phyloP scores from a whole-genome alignment of 2,797 vertebrate species.

The Gymnoscopelus braueri region DNA sequence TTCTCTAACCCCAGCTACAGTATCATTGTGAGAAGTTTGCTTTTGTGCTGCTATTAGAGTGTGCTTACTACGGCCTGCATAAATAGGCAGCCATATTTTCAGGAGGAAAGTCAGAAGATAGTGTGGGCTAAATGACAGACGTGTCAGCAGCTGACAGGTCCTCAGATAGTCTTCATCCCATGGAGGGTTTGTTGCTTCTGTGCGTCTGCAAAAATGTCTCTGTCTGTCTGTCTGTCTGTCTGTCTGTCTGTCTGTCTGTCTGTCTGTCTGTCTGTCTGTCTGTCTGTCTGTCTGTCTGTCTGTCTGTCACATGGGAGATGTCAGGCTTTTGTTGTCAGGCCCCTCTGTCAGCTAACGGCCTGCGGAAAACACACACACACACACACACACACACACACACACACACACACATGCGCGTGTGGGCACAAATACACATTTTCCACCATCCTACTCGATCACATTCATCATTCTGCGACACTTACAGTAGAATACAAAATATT shows the following conservation, averaged over 20 bases:
- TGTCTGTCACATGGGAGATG: slow-evolving; percentile 58
- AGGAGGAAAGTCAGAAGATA: slow-evolving; percentile 43
- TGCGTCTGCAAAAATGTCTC: slow-evolving; percentile 3
- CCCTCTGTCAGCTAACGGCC: slow-evolving; percentile 60
- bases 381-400: slow-evolving; percentile 34
- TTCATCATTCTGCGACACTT: slow-evolving; percentile 1
- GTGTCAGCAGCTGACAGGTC: slow-evolving; percentile 56
- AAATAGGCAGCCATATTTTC: slow-evolving; percentile 52
- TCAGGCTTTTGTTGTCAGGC: slow-evolving; percentile 67
- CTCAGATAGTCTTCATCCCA: slow-evolving; percentile 61
- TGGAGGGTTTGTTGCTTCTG: slow-evolving; percentile 38
- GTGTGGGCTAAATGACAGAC: slow-evolving; percentile 56
- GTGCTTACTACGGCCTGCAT: background rate
- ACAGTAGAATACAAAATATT: background rate
- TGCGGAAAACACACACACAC: slow-evolving; percentile 44
- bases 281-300: slow-evolving; percentile 23
- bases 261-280: slow-evolving; percentile 27
- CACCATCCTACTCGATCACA: background rate
- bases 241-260: slow-evolving; percentile 2
- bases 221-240: slow-evolving; percentile 4
- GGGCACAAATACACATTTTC: too few relatives aligned
- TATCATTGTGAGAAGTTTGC: too few relatives aligned
- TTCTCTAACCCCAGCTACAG: too few relatives aligned
- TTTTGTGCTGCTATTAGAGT: too few relatives aligned
- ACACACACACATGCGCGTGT: slow-evolving; percentile 12